Evolutionary conservation across 35 echinoderm and acorn worm species (phyloP), one percentile per base, ranked within the genome.

Genomic region (Nesometra sesokonis): DNA sequence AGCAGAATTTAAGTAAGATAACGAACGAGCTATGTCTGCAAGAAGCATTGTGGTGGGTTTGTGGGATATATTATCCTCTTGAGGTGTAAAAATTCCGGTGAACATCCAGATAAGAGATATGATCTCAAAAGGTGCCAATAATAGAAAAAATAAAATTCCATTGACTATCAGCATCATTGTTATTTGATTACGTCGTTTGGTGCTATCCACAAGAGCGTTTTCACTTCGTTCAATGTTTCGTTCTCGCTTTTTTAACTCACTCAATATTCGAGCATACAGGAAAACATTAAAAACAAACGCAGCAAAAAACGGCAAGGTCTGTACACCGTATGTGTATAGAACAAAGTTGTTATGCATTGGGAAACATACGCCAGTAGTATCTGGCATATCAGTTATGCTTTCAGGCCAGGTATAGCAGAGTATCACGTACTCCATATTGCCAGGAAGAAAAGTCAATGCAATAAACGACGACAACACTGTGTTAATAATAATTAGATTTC

Each of bases 1-100:
- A 13, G 81, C 88, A 84, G 81, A 89, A 37, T 89, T 89, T 0
- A 89, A 33, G 81, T 89, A 89, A 35, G 30, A 35, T 19, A 89
- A 36, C 77, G 76, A 52, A 17, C 82, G 40, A 11, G 40, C 77
- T 19, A 46, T 80, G 17, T 37, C 32, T 1, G 27, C 76, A 0
- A 87, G 23, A 27, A 87, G 5, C 9, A 19, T 19, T 21, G 32
- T 35, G 19, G 77, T 29, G 4, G 34, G 33, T 36, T 38, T 13
- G 23, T 85, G 30, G 5, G 36, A 15, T 19, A 39, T n/a, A 27
- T 39, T 30, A 30, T 19, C 23, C 21, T 67, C 7, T 2, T 27
- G 11, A 17, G 8, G 52, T 27, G 2, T 27, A 3, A 67, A 67
- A 9, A 67, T 67, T 2, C 21, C 23, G 0, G 23, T 27, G 7